Evolutionary conservation across 1,140 invertebrate species (phyloP).

Genomic region (Drosophila sp.): DNA sequence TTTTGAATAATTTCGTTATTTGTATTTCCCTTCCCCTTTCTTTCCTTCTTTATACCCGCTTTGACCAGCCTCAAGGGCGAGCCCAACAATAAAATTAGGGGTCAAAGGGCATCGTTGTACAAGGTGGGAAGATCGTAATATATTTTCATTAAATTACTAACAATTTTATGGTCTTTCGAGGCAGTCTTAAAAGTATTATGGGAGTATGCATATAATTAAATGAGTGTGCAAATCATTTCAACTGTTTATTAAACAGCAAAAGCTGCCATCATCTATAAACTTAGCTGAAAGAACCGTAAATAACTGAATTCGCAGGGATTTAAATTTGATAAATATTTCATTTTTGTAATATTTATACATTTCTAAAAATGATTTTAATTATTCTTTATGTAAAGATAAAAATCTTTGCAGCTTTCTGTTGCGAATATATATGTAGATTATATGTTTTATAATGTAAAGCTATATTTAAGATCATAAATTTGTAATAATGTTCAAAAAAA

Average conservation of each 20-base stretch:
- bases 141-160: constrained; percentile 77
- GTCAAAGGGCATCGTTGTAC: constrained; percentile 15
- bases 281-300: background rate
- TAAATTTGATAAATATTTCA: too few species aligned
- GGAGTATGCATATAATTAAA: constrained; percentile 52
- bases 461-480: too few species aligned
- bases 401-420: too few species aligned
- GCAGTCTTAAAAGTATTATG: constrained; percentile 56
- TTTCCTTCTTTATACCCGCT: background rate
- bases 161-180: constrained; percentile 63
- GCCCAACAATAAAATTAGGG: constrained; percentile 64
- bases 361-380: too few species aligned
- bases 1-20: constrained; percentile 80
- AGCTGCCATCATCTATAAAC: background rate
- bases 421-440: too few species aligned
- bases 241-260: constrained; percentile 25
- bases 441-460: too few species aligned
- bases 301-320: background rate
- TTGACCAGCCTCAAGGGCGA: constrained; percentile 56
- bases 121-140: constrained; percentile 51
- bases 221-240: constrained; percentile 40
- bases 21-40: constrained; percentile 51
- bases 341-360: too few species aligned
- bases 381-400: too few species aligned
- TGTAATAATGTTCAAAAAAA: too few species aligned